Percentiles rank a stretch among this genome's conserved stretches.
Conservation (phyloP, 2,113 vertebrate species). For the Sinosuthora webbiana region DNA sequence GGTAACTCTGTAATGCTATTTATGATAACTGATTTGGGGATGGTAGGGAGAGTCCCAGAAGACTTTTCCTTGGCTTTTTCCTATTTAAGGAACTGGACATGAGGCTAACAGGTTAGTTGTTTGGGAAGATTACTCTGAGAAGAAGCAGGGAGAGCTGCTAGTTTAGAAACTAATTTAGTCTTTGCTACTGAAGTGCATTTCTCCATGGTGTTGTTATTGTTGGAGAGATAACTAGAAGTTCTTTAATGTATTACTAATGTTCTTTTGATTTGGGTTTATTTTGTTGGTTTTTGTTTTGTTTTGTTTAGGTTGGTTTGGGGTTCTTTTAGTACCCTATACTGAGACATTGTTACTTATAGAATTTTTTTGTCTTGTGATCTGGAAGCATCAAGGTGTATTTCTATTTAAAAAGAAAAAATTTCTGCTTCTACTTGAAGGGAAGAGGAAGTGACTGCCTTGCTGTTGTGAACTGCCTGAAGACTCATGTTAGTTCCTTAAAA, state of each 20-base stretch:
- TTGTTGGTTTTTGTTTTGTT: not conserved
- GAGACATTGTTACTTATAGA: not conserved
- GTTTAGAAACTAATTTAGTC: no score
- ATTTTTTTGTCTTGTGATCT: not conserved
- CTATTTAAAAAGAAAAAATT: not conserved
- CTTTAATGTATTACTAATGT: not conserved
- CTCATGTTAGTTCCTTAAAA: not conserved
- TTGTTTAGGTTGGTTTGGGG: accelerated
- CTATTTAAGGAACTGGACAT: not conserved
- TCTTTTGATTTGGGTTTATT: not conserved
- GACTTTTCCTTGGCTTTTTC: not conserved
- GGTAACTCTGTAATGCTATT: not conserved
- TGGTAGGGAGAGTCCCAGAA: not conserved
- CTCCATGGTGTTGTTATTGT: not conserved
- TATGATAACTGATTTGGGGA: not conserved
- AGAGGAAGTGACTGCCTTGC: not conserved
- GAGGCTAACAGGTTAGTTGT: accelerated
- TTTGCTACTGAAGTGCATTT: not conserved
- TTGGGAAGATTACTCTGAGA: not conserved
- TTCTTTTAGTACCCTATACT: not conserved
- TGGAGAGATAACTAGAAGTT: not conserved
- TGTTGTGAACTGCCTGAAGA: not conserved
- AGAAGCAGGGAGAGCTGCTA: not conserved
- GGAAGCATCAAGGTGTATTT: not conserved
- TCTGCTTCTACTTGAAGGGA: not conserved